Conservation (phyloP, 2,113 vertebrate species). For the Cairina moschata region DNA sequence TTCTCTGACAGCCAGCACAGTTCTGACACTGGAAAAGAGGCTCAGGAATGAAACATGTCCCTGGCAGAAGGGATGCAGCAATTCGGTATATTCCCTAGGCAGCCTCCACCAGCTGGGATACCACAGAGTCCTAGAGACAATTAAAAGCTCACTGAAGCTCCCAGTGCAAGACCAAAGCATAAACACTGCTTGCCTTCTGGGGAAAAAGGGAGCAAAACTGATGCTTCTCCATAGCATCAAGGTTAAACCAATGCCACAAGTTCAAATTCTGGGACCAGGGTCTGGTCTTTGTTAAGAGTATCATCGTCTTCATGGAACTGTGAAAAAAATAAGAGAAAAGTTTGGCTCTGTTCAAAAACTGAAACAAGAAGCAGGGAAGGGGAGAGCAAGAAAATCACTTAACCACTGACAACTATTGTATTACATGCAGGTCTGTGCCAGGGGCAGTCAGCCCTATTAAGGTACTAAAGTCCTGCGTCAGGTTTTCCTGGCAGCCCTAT, state of each 20-base stretch:
- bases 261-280: not conserved
- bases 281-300: not conserved
- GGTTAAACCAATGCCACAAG: not conserved
- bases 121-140: not conserved
- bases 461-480: not conserved
- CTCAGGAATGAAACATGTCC: not conserved
- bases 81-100: not conserved
- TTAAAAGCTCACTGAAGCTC: not conserved
- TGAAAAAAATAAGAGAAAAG: not conserved
- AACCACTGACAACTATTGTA: not conserved
- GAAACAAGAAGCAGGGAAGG: not conserved
- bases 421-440: not conserved
- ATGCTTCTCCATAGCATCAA: not conserved
- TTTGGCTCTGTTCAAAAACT: not conserved
- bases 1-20: not conserved
- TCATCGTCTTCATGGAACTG: rapidly evolving
- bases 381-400: not conserved
- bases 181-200: not conserved
- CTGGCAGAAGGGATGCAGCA: not conserved
- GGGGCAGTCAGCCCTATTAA: not conserved
- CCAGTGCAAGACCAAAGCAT: not conserved
- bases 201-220: not conserved
- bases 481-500: not conserved
- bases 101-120: not conserved
- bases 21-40: not conserved